These are phyloP conservation scores for Chlorocebus sabaeus DNA, from an alignment of 2,113 vertebrate species.

Conservation along the genomic window DNA sequence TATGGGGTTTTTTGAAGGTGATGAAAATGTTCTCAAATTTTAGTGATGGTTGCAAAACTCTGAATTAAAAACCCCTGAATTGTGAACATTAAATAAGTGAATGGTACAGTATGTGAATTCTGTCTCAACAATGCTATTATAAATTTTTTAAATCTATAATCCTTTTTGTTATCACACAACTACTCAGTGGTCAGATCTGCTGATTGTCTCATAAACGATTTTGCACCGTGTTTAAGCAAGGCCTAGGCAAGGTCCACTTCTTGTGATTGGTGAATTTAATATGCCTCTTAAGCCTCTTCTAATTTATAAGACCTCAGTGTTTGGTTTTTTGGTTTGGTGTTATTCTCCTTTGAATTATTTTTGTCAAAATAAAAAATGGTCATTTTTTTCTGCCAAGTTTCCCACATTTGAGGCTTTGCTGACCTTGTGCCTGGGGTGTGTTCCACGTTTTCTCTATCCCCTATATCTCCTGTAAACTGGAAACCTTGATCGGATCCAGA, in stretches of 20 bases:
- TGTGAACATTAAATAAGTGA: neutral
- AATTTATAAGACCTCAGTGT: rapidly evolving
- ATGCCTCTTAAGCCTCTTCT: neutral
- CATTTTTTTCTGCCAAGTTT: neutral
- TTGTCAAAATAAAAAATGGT: neutral
- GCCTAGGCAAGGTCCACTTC: neutral
- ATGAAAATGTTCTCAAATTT: too few relatives aligned
- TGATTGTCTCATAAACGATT: neutral
- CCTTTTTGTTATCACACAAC: neutral
- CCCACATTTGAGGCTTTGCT: too few relatives aligned
- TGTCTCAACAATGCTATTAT: neutral
- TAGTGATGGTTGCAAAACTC: too few relatives aligned
- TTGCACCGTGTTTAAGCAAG: neutral
- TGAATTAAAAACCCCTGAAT: too few relatives aligned
- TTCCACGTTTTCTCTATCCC: neutral
- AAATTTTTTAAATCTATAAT: neutral
- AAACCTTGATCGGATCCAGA: neutral
- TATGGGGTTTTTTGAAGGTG: too few relatives aligned
- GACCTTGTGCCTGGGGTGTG: neutral
- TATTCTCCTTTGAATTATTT: neutral
- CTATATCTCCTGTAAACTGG: neutral
- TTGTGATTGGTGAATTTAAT: too few relatives aligned
- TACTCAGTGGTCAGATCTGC: neutral
- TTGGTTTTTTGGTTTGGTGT: too few relatives aligned
- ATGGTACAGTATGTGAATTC: neutral